Evolutionary conservation across 2,113 vertebrate species (phyloP).

Genomic region (Eurypyga helias): DNA sequence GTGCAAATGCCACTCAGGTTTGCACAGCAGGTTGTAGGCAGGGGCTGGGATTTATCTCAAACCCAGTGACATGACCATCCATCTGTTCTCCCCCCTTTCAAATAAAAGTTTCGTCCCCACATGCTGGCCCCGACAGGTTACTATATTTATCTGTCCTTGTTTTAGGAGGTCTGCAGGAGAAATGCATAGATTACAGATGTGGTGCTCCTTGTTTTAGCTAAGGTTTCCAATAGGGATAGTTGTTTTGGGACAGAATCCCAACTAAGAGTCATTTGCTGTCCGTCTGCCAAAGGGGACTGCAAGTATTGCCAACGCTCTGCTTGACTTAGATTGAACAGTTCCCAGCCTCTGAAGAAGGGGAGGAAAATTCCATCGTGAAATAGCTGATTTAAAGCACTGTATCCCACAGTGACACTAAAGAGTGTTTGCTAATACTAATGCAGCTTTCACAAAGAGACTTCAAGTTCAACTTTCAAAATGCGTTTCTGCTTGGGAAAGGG

Average conservation of each 20-base stretch:
- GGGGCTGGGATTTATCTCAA: not conserved
- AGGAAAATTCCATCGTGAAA: constrained; percentile 56
- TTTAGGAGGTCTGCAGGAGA: constrained; percentile 45
- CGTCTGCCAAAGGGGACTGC: constrained; percentile 14
- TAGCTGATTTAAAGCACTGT: constrained; percentile 39
- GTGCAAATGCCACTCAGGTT: not conserved
- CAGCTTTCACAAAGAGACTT: not conserved
- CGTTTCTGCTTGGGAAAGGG: not conserved
- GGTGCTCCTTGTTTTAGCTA: constrained; percentile 41
- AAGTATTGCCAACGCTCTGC: constrained; percentile 37
- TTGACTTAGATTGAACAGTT: constrained; percentile 59
- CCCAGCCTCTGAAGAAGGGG: constrained; percentile 44
- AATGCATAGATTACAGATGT: constrained; percentile 48
- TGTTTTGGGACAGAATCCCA: constrained; percentile 61
- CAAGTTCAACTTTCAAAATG: not conserved
- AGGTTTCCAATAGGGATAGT: constrained; percentile 41
- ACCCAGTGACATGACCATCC: not conserved
- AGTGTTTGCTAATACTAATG: not conserved
- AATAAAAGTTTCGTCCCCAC: not conserved
- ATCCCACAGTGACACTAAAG: constrained; percentile 15
- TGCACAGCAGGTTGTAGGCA: not conserved
- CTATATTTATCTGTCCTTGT: constrained; percentile 60
- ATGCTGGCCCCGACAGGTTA: not conserved
- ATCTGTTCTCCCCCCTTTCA: not conserved
- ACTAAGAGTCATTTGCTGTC: constrained; percentile 27